A percentile compares a stretch with the other conserved stretches of the same genome.
phyloP scores from a whole-genome alignment of 2,888 invertebrate species.

The Leistus spinibarbis region DNA sequence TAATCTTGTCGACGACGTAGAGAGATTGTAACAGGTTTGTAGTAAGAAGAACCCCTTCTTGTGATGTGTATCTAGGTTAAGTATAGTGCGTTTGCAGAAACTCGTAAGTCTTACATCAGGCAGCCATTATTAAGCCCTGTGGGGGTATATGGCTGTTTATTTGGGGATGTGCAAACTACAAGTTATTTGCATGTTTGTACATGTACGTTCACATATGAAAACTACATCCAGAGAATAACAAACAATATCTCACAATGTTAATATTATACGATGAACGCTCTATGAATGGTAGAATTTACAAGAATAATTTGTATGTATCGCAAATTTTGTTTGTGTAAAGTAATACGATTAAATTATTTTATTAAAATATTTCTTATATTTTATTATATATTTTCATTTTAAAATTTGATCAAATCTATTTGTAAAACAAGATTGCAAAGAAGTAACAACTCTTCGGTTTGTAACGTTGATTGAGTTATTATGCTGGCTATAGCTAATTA shows the following conservation, averaged over 20 bases:
- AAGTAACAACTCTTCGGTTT: too few relatives aligned
- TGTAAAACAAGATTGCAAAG: too few relatives aligned
- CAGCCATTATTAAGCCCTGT: background rate
- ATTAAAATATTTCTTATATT: too few relatives aligned
- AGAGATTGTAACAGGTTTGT: background rate
- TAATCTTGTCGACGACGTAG: background rate
- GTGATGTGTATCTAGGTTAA: conserved; percentile 31
- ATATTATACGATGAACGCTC: background rate
- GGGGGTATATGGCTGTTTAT: background rate
- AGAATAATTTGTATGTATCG: too few relatives aligned
- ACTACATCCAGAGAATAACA: background rate
- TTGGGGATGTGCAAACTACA: background rate
- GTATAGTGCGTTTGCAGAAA: conserved; percentile 29
- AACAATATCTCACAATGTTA: background rate
- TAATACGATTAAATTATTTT: too few relatives aligned
- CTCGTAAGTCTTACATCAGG: conserved; percentile 11
- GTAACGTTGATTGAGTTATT: too few relatives aligned
- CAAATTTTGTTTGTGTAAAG: too few relatives aligned
- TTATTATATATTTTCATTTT: too few relatives aligned
- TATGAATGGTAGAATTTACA: too few relatives aligned
- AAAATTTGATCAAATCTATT: too few relatives aligned
- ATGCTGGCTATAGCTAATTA: too few relatives aligned
- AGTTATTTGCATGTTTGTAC: background rate
- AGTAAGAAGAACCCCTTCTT: background rate
- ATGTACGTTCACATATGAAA: background rate